Evolutionary conservation across 2,797 vertebrate genomes (phyloP), one percentile per base, ranked within the genome.

Genomic region (Lutjanus campechanus): DNA sequence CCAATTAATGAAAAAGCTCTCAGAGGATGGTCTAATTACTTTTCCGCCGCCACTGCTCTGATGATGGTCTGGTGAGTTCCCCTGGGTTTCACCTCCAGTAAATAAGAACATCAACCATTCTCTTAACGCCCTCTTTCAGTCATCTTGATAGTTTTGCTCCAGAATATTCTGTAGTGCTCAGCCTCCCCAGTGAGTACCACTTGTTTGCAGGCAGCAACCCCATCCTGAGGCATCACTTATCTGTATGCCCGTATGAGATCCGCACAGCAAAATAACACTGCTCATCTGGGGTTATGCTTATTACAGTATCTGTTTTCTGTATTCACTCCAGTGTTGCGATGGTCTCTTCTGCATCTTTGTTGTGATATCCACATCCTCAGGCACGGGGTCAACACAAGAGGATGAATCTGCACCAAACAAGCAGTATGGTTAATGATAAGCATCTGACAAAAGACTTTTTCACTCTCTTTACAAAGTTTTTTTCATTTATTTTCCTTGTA

Each of bases 1-100:
- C 87, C 76, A 90, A 89, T 93, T 88, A 91, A 91, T 85, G 82
- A 60, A 63, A 79, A 82, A 10, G 46, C 53, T 88, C 84, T 75
- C 80, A 51, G 69, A 85, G 81, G 81, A 73, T 53, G 25, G 76
- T 84, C 80, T 91, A 91, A 93, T 93, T 91, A 86, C 86, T 84
- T 85, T 85, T 87, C 79, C 44, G 13, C 77, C 82, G 83, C 77
- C 68, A 65, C 84, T 76, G 73, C 85, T 83, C 62, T 84, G 79
- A 83, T 86, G 87, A 83, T 69, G 77, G 63, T 84, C 70, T 75
- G 60, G 15, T 69, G 54, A 49, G 22, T 82, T 91, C 88, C 69
- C 78, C 55, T 67, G 87, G 73, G 90, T 22, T 84, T 72, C 77
- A 79, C 82, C 76, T 84, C 54, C 68, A 70, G 80, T 88, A 90